Base-by-base conservation (phyloP, 2,797 vertebrate species). In the Enteromius viviparus region DNA sequence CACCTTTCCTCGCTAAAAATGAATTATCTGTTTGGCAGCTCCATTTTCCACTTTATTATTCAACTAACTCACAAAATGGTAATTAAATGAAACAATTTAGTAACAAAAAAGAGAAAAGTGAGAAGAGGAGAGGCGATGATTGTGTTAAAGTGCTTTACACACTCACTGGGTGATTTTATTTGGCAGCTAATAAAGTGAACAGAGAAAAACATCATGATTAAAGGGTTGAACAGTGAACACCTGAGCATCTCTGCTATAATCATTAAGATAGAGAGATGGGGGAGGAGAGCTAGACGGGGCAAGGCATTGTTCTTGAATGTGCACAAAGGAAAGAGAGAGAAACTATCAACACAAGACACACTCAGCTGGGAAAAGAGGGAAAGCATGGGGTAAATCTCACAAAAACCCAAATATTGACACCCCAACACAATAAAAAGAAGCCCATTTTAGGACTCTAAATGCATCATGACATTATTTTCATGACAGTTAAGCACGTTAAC, bases 41-140 rank as follows among this genome's bases (percentile, higher is more conserved):
- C 83, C 77, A 82, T 84, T 89, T 89, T 89, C 81, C 86, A 89
- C 79, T 87, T 87, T 68, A 89, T 87, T 78, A 83, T 84, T 83
- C 82, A 74, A 87, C 81, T 84, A 89, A 88, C 87, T 88, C 87
- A 88, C 77, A 87, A 82, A 88, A 86, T 84, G 83, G 77, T 87
- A 87, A 90, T 89, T 90, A 87, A 87, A 87, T 88, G 75, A 78
- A 87, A 86, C 82, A 77, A 81, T 90, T 90, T 89, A 83, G 83
- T 60, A 77, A 84, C 64, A 84, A 76, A 85, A 84, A 85, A 55
- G 69, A 62, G 81, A 80, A 76, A 84, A 62, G 79, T 85, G 76
- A 84, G 82, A 81, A 80, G 81, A 77, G 81, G 69, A 78, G 51
- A 80, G 53, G 60, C 62, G 64, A 66, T 80, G 84, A 86, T 84